Evolutionary conservation across 2,797 vertebrate species (phyloP).

Genomic region (Enoplosus armatus): DNA sequence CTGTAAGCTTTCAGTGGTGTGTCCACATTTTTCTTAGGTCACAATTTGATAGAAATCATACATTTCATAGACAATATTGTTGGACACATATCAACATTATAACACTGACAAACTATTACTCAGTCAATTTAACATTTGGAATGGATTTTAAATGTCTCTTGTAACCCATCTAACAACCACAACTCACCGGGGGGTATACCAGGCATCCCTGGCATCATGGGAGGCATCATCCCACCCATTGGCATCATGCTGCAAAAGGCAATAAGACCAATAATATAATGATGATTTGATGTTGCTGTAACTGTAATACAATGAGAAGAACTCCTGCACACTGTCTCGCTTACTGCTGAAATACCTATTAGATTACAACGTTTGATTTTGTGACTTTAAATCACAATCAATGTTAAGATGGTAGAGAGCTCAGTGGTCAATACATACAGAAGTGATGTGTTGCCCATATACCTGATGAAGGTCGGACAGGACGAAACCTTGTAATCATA

Average conservation of each 20-base stretch:
- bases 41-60: background rate
- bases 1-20: background rate
- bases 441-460: too few species aligned
- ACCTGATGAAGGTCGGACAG: too few species aligned
- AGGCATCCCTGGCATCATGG: slow-evolving; percentile 93
- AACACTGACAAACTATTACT: background rate
- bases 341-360: too few species aligned
- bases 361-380: too few species aligned
- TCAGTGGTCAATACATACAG: too few species aligned
- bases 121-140: background rate
- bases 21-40: background rate
- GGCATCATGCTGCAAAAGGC: slow-evolving; percentile 89
- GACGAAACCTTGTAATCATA: too few species aligned
- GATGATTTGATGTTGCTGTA: background rate
- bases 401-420: too few species aligned
- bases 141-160: background rate
- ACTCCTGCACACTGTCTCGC: too few species aligned
- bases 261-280: background rate
- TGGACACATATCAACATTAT: background rate
- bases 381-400: too few species aligned
- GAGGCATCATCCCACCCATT: slow-evolving; percentile 99
- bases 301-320: too few species aligned
- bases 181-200: slow-evolving; percentile 87
- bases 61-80: background rate
- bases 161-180: background rate